Base-by-base conservation (phyloP, 2,888 invertebrate genomes). In the Eupeodes latifasciatus region DNA sequence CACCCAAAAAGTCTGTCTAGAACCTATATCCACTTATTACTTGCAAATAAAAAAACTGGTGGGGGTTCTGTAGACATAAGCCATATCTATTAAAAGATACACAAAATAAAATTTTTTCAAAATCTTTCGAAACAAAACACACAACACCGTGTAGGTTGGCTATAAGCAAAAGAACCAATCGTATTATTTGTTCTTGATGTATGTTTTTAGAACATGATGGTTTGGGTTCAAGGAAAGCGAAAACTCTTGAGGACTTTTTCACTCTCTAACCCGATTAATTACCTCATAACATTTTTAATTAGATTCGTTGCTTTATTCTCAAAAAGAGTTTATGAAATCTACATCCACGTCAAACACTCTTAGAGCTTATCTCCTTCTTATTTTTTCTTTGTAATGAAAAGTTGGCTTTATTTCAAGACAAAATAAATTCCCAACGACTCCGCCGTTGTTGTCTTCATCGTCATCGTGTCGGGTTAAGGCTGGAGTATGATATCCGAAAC, bases 201-300 rank as follows among this genome's bases (percentile, higher is more conserved):
- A 12, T 55, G 19, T 49, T 57, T 40, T 66, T n/a, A 27, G 3
- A 76, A 76, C 19, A 59, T 36, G 36, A 36, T 59, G 36, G 19
- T 59, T 0, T 14, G 59, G 12, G 10, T 59, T 51, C n/a, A n/a
- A 4, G 19, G 27, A 61, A 53, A 55, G 6, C 11, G n/a, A 61
- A 53, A 55, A 11, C 11, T 27, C 49, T 36, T 36, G 16, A 16
- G 16, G 44, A 47, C 61, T 19, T 27, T 36, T 67, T 40, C 9
- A 27, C 44, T 27, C 12, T 59, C 69, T 75, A 80, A 84, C 62
- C 69, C 62, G 62, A 76, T 80, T 85, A 72, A 77, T 81, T 77
- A 51, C 76, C 81, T 51, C 80, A 85, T 81, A 80, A 81, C 77
- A 66, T 72, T 81, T 81, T 81, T 85, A 85, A 85, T 81, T 55